Evolutionary conservation across 2,797 vertebrate genomes (phyloP).

Genomic region (Eupleurogrammus muticus): DNA sequence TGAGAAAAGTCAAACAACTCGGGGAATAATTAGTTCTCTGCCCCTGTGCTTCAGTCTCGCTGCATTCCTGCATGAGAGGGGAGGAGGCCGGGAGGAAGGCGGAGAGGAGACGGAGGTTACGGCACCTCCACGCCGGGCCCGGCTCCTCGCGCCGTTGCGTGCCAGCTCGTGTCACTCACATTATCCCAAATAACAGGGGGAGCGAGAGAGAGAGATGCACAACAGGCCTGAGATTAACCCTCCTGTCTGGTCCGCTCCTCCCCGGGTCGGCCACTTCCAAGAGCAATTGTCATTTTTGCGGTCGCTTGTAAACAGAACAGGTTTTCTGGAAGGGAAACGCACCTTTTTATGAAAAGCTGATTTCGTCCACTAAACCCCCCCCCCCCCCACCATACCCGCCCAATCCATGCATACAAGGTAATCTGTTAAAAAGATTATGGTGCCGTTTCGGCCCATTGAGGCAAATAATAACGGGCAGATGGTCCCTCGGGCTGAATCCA

Average conservation of each 20-base stretch:
- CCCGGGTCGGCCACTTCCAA: slow-evolving; percentile 18
- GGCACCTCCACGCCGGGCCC: slow-evolving; percentile 18
- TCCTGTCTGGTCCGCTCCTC: slow-evolving; percentile 24
- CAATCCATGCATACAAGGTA: slow-evolving; percentile 47
- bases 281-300: slow-evolving; percentile 28
- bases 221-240: slow-evolving; percentile 40
- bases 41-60: slow-evolving; percentile 46
- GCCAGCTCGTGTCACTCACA: slow-evolving; percentile 47
- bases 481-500: slow-evolving; percentile 72
- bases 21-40: slow-evolving; percentile 52
- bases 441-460: slow-evolving; percentile 72
- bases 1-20: slow-evolving; percentile 45
- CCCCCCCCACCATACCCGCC: slow-evolving; percentile 23
- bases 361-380: slow-evolving; percentile 31
- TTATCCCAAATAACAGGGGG: slow-evolving; percentile 54
- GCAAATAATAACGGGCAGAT: slow-evolving; percentile 80
- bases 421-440: slow-evolving; percentile 80
- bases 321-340: slow-evolving; percentile 42
- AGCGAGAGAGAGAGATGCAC: slow-evolving; percentile 14
- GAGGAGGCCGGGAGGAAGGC: slow-evolving; percentile 5
- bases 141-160: slow-evolving; percentile 23
- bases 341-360: slow-evolving; percentile 42
- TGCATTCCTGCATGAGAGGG: slow-evolving; percentile 51
- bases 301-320: slow-evolving; percentile 42
- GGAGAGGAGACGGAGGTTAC: slow-evolving; percentile 16